Evolutionary conservation across 2,888 invertebrate genomes (phyloP).

Genomic region (Orgyia antiqua): DNA sequence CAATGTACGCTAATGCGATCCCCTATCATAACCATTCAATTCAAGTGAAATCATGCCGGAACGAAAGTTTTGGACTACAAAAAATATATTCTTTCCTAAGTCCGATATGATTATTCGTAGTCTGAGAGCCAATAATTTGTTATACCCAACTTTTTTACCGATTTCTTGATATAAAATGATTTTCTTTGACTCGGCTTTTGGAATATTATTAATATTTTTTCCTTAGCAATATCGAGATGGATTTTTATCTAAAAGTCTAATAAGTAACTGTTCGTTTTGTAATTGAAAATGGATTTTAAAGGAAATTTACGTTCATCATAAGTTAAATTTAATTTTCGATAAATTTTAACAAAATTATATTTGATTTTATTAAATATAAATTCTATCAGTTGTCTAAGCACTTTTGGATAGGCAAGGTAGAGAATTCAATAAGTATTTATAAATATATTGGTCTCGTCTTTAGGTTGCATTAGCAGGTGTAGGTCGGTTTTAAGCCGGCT

Average conservation of each 20-base stretch:
- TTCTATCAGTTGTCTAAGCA: too few species aligned
- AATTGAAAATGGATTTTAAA: conserved; percentile 15
- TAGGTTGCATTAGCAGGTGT: too few species aligned
- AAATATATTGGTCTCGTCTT: too few species aligned
- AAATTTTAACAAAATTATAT: too few species aligned
- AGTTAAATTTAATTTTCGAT: too few species aligned
- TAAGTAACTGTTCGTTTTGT: conserved; percentile 22
- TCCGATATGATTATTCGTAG: conserved; percentile 53
- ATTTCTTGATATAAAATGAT: conserved; percentile 59
- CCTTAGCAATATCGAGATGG: conserved; percentile 43
- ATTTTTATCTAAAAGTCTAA: conserved; percentile 22
- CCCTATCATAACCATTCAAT: conserved; percentile 36
- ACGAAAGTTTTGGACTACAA: conserved; percentile 19
- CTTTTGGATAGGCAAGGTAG: too few species aligned
- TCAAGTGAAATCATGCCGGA: conserved; percentile 35
- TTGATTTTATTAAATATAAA: too few species aligned
- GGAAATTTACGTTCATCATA: conserved; percentile 3
- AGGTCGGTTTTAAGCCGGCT: too few species aligned
- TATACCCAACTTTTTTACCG: conserved; percentile 55
- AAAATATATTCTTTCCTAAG: conserved; percentile 43
- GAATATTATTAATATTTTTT: conserved; percentile 62
- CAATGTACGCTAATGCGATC: conserved; percentile 26
- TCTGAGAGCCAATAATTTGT: conserved; percentile 67
- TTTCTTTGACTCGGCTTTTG: conserved; percentile 54
- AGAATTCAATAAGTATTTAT: too few species aligned